phyloP scores from a whole-genome alignment of 2,888 invertebrate genomes.

The Cerastis rubricosa region DNA sequence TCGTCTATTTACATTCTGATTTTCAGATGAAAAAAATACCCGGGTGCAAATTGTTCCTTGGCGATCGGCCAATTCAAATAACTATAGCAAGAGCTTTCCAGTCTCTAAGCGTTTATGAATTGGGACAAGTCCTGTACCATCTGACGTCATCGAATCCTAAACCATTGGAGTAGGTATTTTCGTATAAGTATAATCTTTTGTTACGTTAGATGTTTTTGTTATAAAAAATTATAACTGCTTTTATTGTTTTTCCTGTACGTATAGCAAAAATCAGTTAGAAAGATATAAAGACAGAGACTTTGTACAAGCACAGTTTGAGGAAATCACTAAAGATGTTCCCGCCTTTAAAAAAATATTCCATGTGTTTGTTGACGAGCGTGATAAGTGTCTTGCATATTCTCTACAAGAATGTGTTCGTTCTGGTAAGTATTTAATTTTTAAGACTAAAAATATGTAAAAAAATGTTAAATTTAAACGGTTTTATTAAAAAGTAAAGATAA shows the following conservation, averaged over 20 bases:
- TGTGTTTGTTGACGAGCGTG: constrained; percentile 88
- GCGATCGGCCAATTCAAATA: constrained; percentile 87
- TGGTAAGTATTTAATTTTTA: constrained; percentile 71
- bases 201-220: background rate
- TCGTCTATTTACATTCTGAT: background rate
- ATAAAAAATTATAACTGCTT: background rate
- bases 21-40: constrained; percentile 88
- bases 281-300: constrained; percentile 86
- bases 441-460: too few species aligned
- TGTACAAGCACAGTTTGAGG: constrained; percentile 87
- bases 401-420: constrained; percentile 86
- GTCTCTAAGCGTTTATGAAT: constrained; percentile 83
- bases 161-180: constrained; percentile 81
- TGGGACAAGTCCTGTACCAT: constrained; percentile 87
- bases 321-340: constrained; percentile 86
- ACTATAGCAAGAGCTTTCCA: constrained; percentile 88
- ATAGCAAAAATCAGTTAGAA: constrained; percentile 83
- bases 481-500: too few species aligned
- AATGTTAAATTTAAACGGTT: too few species aligned
- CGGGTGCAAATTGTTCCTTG: constrained; percentile 87
- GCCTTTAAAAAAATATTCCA: constrained; percentile 89
- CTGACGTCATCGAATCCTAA: constrained; percentile 84
- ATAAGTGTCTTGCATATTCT: constrained; percentile 87
- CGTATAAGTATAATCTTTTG: background rate
- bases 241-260: constrained; percentile 49